Conservation (phyloP, 2,113 vertebrate genomes). For the Odontesthes bonariensis region DNA sequence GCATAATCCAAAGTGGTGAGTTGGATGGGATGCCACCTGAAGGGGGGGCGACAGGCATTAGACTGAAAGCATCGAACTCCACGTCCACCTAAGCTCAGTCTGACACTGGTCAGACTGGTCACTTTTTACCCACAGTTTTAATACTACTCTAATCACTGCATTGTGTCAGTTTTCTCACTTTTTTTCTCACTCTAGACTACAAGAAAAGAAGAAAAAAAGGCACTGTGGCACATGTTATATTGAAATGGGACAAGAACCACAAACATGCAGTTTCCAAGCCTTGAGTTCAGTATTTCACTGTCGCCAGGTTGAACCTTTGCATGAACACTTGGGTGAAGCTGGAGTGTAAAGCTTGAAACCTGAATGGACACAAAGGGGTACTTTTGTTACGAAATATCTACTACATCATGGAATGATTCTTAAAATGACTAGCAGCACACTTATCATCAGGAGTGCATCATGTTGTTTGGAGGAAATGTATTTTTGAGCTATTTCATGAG, state of each 20-base stretch:
- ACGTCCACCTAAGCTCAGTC: conserved; percentile 27
- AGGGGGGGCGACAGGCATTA: conserved; percentile 35
- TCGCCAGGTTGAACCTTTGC: too few relatives aligned
- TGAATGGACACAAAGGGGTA: too few relatives aligned
- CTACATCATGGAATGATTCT: neutral
- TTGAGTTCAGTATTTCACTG: too few relatives aligned
- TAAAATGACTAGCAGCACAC: neutral
- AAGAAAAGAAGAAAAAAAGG: too few relatives aligned
- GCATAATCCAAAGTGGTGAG: conserved; percentile 43
- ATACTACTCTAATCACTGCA: neutral
- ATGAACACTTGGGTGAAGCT: neutral
- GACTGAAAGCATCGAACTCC: conserved; percentile 25
- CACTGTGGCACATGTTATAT: too few relatives aligned
- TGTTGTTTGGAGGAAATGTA: too few relatives aligned
- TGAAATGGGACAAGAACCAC: too few relatives aligned
- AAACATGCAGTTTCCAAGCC: too few relatives aligned
- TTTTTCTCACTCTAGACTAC: neutral
- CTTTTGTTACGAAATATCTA: too few relatives aligned
- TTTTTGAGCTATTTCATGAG: too few relatives aligned
- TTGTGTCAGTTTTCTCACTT: conserved; percentile 6
- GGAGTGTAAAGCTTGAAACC: neutral
- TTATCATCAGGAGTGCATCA: neutral
- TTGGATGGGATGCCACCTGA: conserved; percentile 63
- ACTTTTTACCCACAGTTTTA: neutral
- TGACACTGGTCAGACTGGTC: conserved; percentile 34